Base-by-base conservation (phyloP, 2,888 invertebrate species). In the Drosophila mimica region DNA sequence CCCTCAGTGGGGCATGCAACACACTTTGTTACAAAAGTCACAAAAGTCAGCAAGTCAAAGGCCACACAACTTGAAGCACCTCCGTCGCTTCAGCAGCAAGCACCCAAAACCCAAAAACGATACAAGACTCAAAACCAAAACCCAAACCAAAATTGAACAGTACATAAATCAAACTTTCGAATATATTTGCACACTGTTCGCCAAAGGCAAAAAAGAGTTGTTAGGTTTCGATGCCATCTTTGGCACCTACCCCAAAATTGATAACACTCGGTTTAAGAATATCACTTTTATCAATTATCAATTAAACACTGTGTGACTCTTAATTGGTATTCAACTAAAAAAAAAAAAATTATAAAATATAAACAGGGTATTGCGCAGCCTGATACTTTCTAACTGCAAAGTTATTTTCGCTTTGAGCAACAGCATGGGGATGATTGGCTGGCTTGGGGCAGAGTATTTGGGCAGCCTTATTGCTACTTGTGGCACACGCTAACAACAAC, bases 81-180 rank as follows among this genome's bases (percentile, higher is more conserved):
- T 36, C 15, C 31, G 11, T 30, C 36, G 15, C 7, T 25, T 46
- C 46, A 36, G 20, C 6, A n/a, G 56, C n/a, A 38, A 43, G 31
- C 31, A 9, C 43, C 36, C 11, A 6, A 28, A 20, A 30, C 25
- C 17, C 17, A 36, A 30, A 38, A 60, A 52, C 36, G 52, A 30
- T n/a, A 62, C 63, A 48, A 38, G 49, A 49, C 25, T 3, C 9
- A 43, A 52, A 34, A 13, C 52, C 38, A 46, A 56, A 54, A 31
- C 30, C 36, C 17, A 20, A 52, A 38, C 51, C 36, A 6, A 30
- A 30, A 56, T 38, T 54, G 30, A 60, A 62, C 30, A 52, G 57
- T 54, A 58, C 53, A 84, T 82, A 79, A 81, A 74, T 80, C 74
- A 70, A 78, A 81, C 69, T 71, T 51, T 63, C 49, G 54, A 76